Conservation (phyloP, 2,888 invertebrate species). For the Drosophila kokeensis region DNA sequence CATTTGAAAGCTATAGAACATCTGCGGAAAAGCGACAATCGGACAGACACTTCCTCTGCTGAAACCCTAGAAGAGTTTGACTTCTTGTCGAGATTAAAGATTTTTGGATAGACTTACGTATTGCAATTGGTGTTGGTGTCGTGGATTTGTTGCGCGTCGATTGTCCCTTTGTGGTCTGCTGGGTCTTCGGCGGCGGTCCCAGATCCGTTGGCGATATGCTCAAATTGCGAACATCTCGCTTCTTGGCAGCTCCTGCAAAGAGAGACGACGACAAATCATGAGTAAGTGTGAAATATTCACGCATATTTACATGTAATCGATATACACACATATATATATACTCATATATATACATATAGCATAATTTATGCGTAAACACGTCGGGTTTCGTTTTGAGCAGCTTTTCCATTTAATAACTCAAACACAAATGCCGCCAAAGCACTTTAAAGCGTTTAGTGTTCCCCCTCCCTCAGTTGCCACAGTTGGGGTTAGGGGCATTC, state of each 20-base stretch:
- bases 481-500: neutral
- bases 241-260: conserved; percentile 85
- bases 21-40: neutral
- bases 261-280: conserved; percentile 3
- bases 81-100: neutral
- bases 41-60: neutral
- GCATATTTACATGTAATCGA: conserved; percentile 39
- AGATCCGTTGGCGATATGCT: conserved; percentile 85
- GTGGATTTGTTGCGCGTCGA: conserved; percentile 80
- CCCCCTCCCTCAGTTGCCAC: too few relatives aligned
- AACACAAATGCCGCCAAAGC: conserved; percentile 11
- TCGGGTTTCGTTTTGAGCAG: conserved; percentile 15
- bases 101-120: conserved; percentile 79
- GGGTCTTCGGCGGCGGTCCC: conserved; percentile 85
- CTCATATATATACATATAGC: neutral
- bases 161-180: conserved; percentile 83
- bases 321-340: conserved; percentile 15
- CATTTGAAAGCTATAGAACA: neutral
- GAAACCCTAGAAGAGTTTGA: neutral
- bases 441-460: conserved; percentile 20
- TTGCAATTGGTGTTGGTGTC: conserved; percentile 73
- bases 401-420: conserved; percentile 15
- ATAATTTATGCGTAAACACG: conserved; percentile 77
- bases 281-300: conserved; percentile 20
- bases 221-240: conserved; percentile 85